These are phyloP conservation scores for Drymonia ruficornis DNA, from an alignment of 2,888 invertebrate species.

Conservation along the genomic window DNA sequence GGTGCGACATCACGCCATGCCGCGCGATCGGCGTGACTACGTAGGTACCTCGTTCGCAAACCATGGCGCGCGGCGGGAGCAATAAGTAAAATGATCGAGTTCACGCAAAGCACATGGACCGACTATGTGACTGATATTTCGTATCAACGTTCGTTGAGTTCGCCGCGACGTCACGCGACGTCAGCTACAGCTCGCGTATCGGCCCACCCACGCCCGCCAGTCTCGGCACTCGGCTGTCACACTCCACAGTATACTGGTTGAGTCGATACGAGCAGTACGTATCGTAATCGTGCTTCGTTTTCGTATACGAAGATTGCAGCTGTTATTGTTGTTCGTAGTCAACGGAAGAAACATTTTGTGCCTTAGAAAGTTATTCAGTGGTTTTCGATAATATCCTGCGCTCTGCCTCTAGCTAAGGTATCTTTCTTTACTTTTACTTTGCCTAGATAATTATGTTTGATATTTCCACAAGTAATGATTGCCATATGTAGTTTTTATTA, in stretches of 20 bases:
- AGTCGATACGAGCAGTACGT: conserved; percentile 58
- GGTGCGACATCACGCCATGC: conserved; percentile 77
- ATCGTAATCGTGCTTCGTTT: conserved; percentile 50
- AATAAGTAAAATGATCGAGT: conserved; percentile 18
- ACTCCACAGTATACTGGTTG: conserved; percentile 59
- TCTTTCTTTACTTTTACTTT: conserved; percentile 12
- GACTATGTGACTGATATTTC: conserved; percentile 38
- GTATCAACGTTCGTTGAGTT: conserved; percentile 38
- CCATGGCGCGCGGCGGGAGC: conserved; percentile 13
- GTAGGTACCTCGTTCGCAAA: conserved; percentile 34
- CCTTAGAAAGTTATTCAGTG: conserved; percentile 40
- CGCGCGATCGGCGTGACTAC: conserved; percentile 51
- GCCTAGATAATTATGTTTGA: conserved; percentile 1
- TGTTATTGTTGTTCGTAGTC: conserved; percentile 45
- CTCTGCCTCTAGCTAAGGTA: conserved; percentile 43
- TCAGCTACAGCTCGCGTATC: conserved; percentile 50
- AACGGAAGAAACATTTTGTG: conserved; percentile 38
- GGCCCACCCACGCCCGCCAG: conserved; percentile 44
- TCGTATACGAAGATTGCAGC: conserved; percentile 45
- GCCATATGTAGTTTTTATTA: no score
- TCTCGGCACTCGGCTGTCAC: conserved; percentile 20
- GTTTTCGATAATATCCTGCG: conserved; percentile 16
- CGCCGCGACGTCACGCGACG: conserved; percentile 60
- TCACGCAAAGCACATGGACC: conserved; percentile 40
- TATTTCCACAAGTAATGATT: background rate